These are phyloP conservation scores for Glossophaga mutica DNA, from an alignment of 2,797 vertebrate genomes.

Conservation along the genomic window DNA sequence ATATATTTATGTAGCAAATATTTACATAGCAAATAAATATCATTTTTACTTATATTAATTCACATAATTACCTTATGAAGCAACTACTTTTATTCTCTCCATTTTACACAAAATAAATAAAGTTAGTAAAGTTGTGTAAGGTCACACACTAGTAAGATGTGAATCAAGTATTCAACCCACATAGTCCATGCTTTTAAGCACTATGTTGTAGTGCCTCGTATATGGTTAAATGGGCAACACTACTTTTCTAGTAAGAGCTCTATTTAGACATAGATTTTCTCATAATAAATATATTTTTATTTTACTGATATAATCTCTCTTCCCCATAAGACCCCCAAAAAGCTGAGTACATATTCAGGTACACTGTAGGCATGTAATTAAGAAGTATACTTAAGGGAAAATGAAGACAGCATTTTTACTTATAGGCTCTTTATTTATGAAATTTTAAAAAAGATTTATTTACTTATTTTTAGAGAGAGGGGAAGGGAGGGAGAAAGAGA, in stretches of 20 bases:
- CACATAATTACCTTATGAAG: neutral
- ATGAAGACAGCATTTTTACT: neutral
- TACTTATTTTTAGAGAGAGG: too few species aligned
- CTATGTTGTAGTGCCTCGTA: neutral
- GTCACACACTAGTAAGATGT: neutral
- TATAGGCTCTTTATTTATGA: neutral
- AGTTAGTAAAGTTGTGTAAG: neutral
- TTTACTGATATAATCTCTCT: slow-evolving; percentile 24
- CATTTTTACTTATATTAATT: neutral
- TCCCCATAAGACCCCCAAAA: neutral
- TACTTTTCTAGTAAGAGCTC: neutral
- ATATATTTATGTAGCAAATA: slow-evolving; percentile 2
- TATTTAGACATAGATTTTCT: neutral
- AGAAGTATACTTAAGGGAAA: slow-evolving; percentile 14
- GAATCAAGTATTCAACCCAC: neutral
- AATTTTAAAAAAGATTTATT: neutral
- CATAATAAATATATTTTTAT: neutral
- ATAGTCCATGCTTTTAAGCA: slow-evolving; percentile 11
- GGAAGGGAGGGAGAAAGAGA: too few species aligned
- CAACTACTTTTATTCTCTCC: neutral
- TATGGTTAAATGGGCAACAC: neutral
- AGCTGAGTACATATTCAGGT: neutral
- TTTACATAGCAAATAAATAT: neutral
- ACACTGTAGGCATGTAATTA: neutral
- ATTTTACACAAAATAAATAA: neutral